Conservation (phyloP, 2,113 vertebrate genomes). For the Melanerpes aurifrons region DNA sequence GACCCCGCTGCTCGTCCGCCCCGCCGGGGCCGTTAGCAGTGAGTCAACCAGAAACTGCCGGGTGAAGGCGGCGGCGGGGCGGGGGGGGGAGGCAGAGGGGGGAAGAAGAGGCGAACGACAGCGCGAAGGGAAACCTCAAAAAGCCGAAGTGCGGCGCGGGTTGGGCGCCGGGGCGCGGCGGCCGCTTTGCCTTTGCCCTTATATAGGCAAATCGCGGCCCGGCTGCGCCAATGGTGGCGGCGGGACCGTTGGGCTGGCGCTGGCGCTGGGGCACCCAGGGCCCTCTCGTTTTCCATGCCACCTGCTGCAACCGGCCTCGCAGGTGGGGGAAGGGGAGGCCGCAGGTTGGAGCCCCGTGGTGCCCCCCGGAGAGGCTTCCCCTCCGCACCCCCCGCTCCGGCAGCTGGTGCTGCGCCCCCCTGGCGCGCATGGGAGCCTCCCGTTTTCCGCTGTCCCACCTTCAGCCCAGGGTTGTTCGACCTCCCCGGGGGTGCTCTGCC, state of each 20-base stretch:
- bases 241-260: background rate
- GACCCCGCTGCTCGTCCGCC: background rate
- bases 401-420: accelerated
- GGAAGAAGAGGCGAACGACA: slow-evolving; percentile 49
- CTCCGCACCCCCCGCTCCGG: background rate
- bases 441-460: background rate
- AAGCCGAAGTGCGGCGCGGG: slow-evolving; percentile 69
- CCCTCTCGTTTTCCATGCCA: background rate
- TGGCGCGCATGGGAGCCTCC: accelerated
- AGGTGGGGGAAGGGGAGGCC: slow-evolving; percentile 13
- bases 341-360: accelerated
- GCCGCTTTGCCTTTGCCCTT: slow-evolving; percentile 64
- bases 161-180: background rate
- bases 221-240: slow-evolving; percentile 34
- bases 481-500: accelerated
- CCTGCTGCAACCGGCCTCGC: background rate
- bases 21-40: slow-evolving; percentile 66
- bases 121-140: slow-evolving; percentile 76
- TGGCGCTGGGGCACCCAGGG: background rate
- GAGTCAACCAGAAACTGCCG: slow-evolving; percentile 81
- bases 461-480: background rate
- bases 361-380: background rate
- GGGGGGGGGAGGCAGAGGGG: too few species aligned
- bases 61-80: background rate
- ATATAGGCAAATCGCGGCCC: slow-evolving; percentile 71